Percentiles rank a stretch among this genome's conserved stretches.
Conservation (phyloP, 2,888 invertebrate genomes). For the Tryphoninae sp. region DNA sequence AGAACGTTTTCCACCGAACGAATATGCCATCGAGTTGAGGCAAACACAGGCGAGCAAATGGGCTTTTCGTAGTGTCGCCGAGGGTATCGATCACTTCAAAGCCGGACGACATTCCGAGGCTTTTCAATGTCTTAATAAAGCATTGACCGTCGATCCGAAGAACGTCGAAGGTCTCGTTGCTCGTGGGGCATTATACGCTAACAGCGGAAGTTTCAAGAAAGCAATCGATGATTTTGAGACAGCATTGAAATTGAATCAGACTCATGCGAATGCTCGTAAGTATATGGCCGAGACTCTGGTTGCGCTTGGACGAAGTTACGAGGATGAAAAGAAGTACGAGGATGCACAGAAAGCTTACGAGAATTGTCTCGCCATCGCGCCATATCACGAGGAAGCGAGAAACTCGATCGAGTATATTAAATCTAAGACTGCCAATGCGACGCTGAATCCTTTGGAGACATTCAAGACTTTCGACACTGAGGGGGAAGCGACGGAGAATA, state of each 20-base stretch:
- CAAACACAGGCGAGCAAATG: constrained; percentile 96
- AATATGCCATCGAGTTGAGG: constrained; percentile 92
- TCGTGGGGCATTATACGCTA: constrained; percentile 94
- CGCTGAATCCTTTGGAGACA: constrained; percentile 75
- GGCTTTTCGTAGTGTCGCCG: constrained; percentile 96
- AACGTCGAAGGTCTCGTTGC: constrained; percentile 97
- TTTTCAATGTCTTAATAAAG: constrained; percentile 96
- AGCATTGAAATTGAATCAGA: constrained; percentile 93
- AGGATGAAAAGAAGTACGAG: constrained; percentile 92
- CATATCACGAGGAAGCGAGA: constrained; percentile 93
- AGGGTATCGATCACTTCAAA: constrained; percentile 97
- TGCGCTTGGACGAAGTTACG: constrained; percentile 93
- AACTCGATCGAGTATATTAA: constrained; percentile 92
- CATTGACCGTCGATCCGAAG: constrained; percentile 93
- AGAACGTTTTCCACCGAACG: constrained; percentile 89
- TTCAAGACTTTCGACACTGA: constrained; percentile 79
- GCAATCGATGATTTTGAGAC: constrained; percentile 97
- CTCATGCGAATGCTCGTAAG: constrained; percentile 95
- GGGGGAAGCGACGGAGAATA: constrained; percentile 73
- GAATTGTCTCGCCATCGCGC: constrained; percentile 91
- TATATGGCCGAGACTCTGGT: constrained; percentile 97
- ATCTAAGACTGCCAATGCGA: constrained; percentile 83
- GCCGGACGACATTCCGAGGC: constrained; percentile 96
- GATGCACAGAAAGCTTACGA: constrained; percentile 93
- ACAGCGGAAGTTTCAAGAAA: constrained; percentile 95